Percentiles rank a stretch among this genome's conserved stretches.
These are phyloP conservation scores for Lasioglossum oenotherae DNA, from an alignment of 2,888 invertebrate species.

Conservation along the genomic window DNA sequence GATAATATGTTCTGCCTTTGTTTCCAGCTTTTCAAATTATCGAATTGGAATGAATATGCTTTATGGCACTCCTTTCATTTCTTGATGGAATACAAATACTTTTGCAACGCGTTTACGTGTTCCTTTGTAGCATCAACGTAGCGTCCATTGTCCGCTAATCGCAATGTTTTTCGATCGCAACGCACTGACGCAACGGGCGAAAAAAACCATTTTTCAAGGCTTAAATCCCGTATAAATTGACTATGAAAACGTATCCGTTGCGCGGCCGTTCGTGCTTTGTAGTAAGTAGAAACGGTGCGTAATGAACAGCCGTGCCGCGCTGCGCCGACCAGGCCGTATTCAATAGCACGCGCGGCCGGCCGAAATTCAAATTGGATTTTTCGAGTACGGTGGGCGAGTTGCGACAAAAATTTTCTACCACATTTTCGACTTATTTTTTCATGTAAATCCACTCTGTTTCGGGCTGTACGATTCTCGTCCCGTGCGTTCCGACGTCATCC, in stretches of 20 bases:
- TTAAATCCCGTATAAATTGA: background rate
- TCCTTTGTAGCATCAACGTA: background rate
- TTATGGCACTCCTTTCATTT: background rate
- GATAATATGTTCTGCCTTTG: too few species aligned
- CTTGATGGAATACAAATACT: background rate
- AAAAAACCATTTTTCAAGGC: background rate
- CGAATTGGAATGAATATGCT: background rate
- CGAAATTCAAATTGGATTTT: slow-evolving; percentile 1
- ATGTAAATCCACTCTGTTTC: slow-evolving; percentile 14
- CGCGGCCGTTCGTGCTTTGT: background rate
- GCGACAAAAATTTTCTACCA: background rate
- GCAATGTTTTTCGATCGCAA: background rate
- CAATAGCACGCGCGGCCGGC: background rate
- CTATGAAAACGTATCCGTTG: background rate
- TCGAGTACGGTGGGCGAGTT: background rate
- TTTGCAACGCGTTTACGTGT: background rate
- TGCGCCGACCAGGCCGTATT: background rate
- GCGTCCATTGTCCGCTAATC: background rate
- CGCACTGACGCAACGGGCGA: background rate
- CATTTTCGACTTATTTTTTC: background rate
- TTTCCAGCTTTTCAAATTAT: background rate
- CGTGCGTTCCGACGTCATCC: background rate
- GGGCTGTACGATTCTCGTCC: background rate
- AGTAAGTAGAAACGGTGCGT: slow-evolving; percentile 6
- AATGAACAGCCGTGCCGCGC: background rate